Evolutionary conservation across 2,888 invertebrate genomes (phyloP).

Genomic region (Nemurella pictetii): DNA sequence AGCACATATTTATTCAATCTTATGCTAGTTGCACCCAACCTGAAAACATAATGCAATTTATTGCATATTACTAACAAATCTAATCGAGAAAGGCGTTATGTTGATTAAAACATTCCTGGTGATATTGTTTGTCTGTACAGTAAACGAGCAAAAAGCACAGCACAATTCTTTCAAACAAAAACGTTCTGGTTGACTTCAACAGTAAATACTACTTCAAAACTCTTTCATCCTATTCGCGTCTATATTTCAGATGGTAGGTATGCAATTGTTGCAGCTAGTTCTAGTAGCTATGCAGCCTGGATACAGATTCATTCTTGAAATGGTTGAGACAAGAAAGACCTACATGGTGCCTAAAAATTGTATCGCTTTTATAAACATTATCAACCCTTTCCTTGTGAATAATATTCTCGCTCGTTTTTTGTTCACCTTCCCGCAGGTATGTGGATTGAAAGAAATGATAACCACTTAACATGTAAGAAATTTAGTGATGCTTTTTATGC

Average conservation of each 20-base stretch:
- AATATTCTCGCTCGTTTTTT: background rate
- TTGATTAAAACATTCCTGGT: background rate
- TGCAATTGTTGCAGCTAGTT: too few species aligned
- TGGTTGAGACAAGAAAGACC: too few species aligned
- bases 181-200: too few species aligned
- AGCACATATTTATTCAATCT: conserved; percentile 14
- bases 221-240: too few species aligned
- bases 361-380: background rate
- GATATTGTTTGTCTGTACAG: background rate
- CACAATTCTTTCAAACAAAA: too few species aligned
- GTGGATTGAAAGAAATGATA: background rate
- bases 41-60: conserved; percentile 20
- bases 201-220: too few species aligned
- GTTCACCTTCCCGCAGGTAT: background rate
- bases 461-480: background rate
- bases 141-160: background rate
- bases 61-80: background rate
- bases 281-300: too few species aligned
- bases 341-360: background rate
- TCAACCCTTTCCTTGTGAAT: background rate
- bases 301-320: too few species aligned
- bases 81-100: background rate
- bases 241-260: too few species aligned
- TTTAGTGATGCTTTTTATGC: background rate
- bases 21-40: conserved; percentile 3